Evolutionary conservation across 2,797 vertebrate genomes (phyloP).

Genomic region (Lacerta viridis): DNA sequence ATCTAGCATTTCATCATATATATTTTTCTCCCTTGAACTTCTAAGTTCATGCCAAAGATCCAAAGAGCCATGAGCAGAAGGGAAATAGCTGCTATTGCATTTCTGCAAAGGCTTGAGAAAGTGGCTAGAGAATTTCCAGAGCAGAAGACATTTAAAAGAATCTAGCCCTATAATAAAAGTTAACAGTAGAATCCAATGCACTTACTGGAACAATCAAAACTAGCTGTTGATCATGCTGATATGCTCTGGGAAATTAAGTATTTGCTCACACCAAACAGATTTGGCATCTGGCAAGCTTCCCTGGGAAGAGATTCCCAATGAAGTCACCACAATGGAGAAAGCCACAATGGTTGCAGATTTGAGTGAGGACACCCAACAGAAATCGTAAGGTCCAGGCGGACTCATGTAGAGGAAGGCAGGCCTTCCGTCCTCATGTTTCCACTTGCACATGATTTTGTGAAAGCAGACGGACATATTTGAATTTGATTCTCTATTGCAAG

Average conservation of each 20-base stretch:
- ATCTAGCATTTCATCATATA: neutral
- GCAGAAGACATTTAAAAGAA: neutral
- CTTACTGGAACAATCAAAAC: neutral
- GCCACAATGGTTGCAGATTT: too few species aligned
- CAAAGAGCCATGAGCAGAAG: neutral
- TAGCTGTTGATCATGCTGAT: neutral
- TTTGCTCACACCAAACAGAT: neutral
- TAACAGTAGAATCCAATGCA: neutral
- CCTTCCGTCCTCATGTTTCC: neutral
- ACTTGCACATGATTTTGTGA: neutral
- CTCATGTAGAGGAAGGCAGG: neutral
- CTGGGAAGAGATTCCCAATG: neutral
- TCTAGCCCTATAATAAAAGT: neutral
- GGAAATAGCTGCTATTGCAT: neutral
- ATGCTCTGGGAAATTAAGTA: neutral
- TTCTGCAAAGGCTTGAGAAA: neutral
- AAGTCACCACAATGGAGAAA: too few species aligned
- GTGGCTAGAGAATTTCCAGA: neutral
- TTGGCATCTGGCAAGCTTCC: neutral
- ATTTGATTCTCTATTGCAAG: neutral
- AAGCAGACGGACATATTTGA: neutral
- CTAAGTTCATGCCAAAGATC: neutral
- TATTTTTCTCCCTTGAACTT: neutral
- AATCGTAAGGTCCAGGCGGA: neutral
- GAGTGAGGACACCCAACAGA: neutral